Base-by-base conservation (phyloP, 2,888 invertebrate species). In the Melanchra persicariae region DNA sequence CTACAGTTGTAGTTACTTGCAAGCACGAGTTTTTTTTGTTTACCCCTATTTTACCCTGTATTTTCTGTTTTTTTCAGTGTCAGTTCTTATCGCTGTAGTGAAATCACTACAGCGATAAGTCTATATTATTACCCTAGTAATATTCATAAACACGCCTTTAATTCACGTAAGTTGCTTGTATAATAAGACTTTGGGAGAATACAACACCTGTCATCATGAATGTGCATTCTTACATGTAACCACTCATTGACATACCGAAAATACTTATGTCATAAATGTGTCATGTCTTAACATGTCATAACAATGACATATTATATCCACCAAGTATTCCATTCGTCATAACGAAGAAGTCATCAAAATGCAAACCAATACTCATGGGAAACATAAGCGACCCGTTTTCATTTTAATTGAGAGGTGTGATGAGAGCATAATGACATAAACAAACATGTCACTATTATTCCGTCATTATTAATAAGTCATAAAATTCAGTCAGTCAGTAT, bases 381-480 rank as follows among this genome's bases (percentile, higher is more conserved):
- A 37, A 37, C 12, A n/a, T 12, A 24, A 5, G 10, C 5, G 37
- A 15, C n/a, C 17, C 15, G 10, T 8, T 54, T 52, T 54, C 40
- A n/a, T 65, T 24, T 30, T 34, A 12, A 24, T 43, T 19, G 2
- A 26, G 10, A 17, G 30, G 30, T 17, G 47, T 2, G 37, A 26
- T 24, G 37, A 26, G 22, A 61, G 0, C 49, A 15, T 37, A 24
- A 62, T 63, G 26, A 57, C 49, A 54, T 69, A 47, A 8, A 12
- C 26, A 12, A 17, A 26, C 15, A 66, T 30, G 66, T 17, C 55
- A 67, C 43, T 43, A 49, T 49, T 58, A 51, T 47, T 34, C 30
- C 66, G 59, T 63, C 52, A 72, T 59, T 59, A 59, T 59, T 47
- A 70, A 22, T 77, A 74, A 58, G 51, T 74, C 63, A 72, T 34